Evolutionary conservation across 2,113 vertebrate species (phyloP).

Genomic region (Scopus umbretta): DNA sequence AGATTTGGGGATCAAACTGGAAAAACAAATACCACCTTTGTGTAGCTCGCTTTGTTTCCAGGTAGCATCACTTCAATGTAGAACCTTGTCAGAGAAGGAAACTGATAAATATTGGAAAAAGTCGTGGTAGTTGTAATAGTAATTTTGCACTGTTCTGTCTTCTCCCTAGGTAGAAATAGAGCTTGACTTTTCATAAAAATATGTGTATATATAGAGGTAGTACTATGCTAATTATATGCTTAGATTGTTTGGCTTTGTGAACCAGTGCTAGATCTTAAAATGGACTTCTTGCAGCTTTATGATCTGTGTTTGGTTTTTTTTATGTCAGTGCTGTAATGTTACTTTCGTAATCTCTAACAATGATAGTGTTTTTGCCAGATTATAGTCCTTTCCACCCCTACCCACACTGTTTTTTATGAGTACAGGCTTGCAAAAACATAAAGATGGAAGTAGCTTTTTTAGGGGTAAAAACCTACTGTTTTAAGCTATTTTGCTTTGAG

Average conservation of each 20-base stretch:
- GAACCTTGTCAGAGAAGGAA: background rate
- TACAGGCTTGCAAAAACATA: background rate
- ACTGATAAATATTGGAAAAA: background rate
- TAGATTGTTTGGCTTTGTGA: background rate
- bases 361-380: background rate
- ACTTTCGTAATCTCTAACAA: background rate
- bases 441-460: background rate
- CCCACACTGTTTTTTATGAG: background rate
- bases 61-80: background rate
- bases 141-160: background rate
- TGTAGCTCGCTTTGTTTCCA: background rate
- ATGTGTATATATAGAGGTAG: fast-evolving
- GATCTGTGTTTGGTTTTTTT: background rate
- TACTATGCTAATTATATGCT: background rate
- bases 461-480: background rate
- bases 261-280: background rate
- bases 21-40: background rate
- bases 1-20: background rate
- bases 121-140: background rate
- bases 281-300: background rate
- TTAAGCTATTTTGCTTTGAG: background rate
- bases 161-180: background rate
- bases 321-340: background rate
- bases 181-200: background rate
- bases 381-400: fast-evolving